Evolutionary conservation across 2,113 vertebrate genomes (phyloP).

Genomic region (Sialia sialis): DNA sequence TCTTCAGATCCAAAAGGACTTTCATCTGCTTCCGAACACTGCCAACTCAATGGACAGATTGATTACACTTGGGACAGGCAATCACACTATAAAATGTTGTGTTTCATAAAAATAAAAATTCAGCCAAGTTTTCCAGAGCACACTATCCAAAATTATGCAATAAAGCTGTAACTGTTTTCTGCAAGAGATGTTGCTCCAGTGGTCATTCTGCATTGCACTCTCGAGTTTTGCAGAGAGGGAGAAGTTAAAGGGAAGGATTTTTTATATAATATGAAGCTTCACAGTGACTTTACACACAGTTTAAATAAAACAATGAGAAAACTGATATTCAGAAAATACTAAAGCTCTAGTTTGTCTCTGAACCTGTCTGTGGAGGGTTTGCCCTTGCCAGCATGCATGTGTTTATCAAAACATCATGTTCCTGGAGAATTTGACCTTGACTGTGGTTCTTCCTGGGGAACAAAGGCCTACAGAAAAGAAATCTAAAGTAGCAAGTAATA

Average conservation of each 20-base stretch:
- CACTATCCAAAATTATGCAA: neutral
- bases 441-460: neutral
- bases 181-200: neutral
- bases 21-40: neutral
- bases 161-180: neutral
- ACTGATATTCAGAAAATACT: neutral
- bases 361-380: neutral
- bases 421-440: constrained; percentile 33
- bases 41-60: neutral
- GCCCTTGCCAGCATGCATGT: neutral
- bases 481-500: neutral
- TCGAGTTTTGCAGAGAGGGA: neutral
- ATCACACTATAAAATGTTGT: neutral
- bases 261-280: neutral
- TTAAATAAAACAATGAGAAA: neutral
- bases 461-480: neutral
- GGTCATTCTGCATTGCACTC: neutral
- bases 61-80: neutral
- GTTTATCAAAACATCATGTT: neutral
- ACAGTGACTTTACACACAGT: neutral
- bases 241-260: neutral
- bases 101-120: neutral
- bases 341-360: neutral
- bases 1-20: neutral
- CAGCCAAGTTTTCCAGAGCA: neutral